Evolutionary conservation across 2,797 vertebrate genomes (phyloP).

Genomic region (Lutjanus argentimaculatus): DNA sequence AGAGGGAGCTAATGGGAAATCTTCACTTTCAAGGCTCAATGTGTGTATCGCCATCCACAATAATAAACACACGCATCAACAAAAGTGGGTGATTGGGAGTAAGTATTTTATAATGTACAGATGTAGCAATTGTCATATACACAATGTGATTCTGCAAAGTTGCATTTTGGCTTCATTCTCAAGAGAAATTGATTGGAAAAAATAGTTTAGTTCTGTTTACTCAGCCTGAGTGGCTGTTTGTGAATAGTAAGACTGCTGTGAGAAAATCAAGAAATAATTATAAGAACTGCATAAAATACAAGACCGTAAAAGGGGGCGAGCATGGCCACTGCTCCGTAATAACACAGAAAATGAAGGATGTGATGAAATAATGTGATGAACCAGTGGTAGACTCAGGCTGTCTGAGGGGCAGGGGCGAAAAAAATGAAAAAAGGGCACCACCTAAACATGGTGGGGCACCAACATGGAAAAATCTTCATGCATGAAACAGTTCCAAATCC

Average conservation of each 20-base stretch:
- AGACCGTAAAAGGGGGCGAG: constrained; percentile 1
- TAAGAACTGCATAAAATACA: neutral
- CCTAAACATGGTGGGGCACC: too few relatives aligned
- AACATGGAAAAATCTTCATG: too few relatives aligned
- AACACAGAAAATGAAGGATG: constrained; percentile 7
- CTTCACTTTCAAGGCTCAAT: constrained; percentile 29
- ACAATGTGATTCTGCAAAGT: neutral
- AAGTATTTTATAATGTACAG: constrained; percentile 6
- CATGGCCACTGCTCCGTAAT: constrained; percentile 16
- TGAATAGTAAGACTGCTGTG: neutral
- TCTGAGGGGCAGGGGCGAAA: too few relatives aligned
- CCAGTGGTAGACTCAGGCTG: too few relatives aligned
- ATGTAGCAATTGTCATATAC: constrained; percentile 6
- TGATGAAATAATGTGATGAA: neutral
- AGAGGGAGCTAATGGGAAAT: constrained; percentile 37
- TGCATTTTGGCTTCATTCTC: neutral
- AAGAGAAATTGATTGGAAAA: neutral
- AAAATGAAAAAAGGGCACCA: too few relatives aligned
- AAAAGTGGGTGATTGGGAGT: neutral
- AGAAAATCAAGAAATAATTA: neutral
- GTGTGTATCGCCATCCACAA: constrained; percentile 12
- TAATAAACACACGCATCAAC: constrained; percentile 7
- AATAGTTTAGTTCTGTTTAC: neutral
- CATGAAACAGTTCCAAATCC: too few relatives aligned
- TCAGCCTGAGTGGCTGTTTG: neutral